These are phyloP conservation scores for Eristalis intricaria DNA, from an alignment of 2,888 invertebrate species.

Conservation along the genomic window DNA sequence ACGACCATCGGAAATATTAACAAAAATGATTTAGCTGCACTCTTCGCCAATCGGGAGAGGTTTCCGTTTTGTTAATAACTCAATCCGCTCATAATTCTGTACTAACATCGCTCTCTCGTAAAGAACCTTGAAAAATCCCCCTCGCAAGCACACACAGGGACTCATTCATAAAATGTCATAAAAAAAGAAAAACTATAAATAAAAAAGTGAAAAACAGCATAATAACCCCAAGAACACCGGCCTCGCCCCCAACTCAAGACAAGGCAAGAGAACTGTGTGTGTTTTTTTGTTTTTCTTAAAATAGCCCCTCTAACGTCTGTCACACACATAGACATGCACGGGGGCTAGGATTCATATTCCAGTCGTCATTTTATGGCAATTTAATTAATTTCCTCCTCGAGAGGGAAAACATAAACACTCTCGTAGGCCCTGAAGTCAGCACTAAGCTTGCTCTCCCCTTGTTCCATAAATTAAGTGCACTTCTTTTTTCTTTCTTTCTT, in stretches of 20 bases:
- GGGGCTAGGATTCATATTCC: conserved; percentile 18
- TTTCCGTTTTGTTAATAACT: conserved; percentile 32
- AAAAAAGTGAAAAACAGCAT: conserved; percentile 18
- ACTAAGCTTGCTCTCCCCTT: not conserved
- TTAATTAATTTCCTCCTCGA: conserved; percentile 51
- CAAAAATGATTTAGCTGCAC: not conserved
- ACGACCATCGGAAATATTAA: conserved; percentile 10
- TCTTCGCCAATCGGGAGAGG: conserved; percentile 8
- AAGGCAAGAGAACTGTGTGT: conserved; percentile 16
- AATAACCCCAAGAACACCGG: not conserved
- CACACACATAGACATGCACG: conserved; percentile 1
- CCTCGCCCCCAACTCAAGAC: not conserved
- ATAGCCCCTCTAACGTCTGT: conserved; percentile 7
- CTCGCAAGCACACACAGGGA: not conserved
- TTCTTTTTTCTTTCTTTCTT: not conserved
- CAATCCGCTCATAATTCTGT: conserved; percentile 48
- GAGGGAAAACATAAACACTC: conserved; percentile 1
- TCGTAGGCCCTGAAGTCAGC: not conserved
- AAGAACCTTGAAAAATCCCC: conserved; percentile 39
- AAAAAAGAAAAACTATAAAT: conserved; percentile 47
- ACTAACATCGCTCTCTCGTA: conserved; percentile 19
- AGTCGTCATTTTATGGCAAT: conserved; percentile 18
- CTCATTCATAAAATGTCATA: conserved; percentile 56
- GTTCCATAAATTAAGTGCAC: conserved; percentile 27
- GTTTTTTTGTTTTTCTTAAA: not conserved